These are phyloP conservation scores for Spongilla lacustris DNA, from an alignment of 37 sponge, comb jelly and placozoan species.

Conservation along the genomic window DNA sequence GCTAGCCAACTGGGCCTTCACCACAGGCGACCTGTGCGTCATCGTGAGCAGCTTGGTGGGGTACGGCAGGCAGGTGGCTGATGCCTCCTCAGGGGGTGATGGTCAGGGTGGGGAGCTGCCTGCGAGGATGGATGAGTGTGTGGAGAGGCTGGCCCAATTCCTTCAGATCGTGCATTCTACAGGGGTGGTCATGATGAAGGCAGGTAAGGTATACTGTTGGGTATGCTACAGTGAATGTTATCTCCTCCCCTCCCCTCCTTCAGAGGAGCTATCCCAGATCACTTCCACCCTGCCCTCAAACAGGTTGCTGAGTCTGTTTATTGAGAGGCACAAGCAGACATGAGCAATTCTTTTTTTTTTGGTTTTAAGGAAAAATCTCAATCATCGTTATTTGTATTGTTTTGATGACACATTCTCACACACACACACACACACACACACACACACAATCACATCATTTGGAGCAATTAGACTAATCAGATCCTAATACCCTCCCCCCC, in stretches of 20 bases:
- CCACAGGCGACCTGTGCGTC: slow-evolving; percentile 15
- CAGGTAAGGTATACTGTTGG: slow-evolving; percentile 23
- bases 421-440: too few species aligned
- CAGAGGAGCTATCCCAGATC: neutral
- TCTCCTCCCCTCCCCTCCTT: too few species aligned
- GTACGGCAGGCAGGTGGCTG: slow-evolving; percentile 11
- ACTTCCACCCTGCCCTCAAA: neutral
- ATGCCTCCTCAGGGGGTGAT: neutral
- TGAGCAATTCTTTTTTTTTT: neutral
- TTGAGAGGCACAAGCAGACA: neutral
- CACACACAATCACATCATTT: too few species aligned
- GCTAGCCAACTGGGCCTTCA: neutral
- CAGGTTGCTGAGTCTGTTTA: slow-evolving; percentile 20
- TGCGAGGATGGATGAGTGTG: slow-evolving; percentile 36
- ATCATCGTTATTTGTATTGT: too few species aligned
- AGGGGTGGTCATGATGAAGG: slow-evolving; percentile 26
- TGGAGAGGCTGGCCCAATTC: slow-evolving; percentile 79
- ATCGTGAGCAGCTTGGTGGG: slow-evolving; percentile 29
- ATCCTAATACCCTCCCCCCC: too few species aligned
- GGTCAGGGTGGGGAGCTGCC: neutral
- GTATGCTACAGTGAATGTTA: too few species aligned
- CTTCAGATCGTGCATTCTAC: slow-evolving; percentile 58
- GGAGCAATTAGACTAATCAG: too few species aligned
- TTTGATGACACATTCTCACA: too few species aligned
- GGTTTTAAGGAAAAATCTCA: too few species aligned